Evolutionary conservation across 2,797 vertebrate genomes (phyloP).

Genomic region (Ctenosaura bakeri): DNA sequence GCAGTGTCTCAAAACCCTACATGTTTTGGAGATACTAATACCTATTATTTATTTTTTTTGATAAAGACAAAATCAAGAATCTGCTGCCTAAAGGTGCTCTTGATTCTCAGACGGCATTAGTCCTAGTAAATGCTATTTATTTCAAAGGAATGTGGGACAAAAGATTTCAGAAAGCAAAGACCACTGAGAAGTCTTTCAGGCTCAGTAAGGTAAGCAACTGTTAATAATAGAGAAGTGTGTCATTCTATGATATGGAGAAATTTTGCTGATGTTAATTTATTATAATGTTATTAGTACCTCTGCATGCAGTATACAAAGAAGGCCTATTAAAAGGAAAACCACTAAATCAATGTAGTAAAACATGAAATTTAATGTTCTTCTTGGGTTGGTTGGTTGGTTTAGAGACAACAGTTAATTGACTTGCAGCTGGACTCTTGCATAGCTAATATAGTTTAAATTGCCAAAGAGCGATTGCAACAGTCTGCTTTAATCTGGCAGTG

Average conservation of each 20-base stretch:
- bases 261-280: background rate
- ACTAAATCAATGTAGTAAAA: background rate
- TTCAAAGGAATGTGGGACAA: conserved; percentile 92
- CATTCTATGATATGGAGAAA: background rate
- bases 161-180: conserved; percentile 83
- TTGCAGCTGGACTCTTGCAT: background rate
- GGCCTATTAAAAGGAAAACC: background rate
- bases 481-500: background rate
- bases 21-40: no score
- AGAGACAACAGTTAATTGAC: background rate
- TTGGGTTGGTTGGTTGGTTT: background rate
- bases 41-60: conserved; percentile 37
- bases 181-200: conserved; percentile 87
- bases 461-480: no score
- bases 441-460: background rate
- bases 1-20: background rate
- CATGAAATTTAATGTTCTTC: background rate
- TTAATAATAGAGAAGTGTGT: background rate
- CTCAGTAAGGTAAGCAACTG: conserved; percentile 80
- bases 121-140: conserved; percentile 92
- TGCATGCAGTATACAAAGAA: background rate
- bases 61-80: conserved; percentile 89
- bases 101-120: conserved; percentile 79
- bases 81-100: conserved; percentile 85
- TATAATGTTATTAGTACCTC: background rate